These are phyloP conservation scores for Melanerpes formicivorus DNA, from an alignment of 2,113 vertebrate genomes.

Conservation along the genomic window DNA sequence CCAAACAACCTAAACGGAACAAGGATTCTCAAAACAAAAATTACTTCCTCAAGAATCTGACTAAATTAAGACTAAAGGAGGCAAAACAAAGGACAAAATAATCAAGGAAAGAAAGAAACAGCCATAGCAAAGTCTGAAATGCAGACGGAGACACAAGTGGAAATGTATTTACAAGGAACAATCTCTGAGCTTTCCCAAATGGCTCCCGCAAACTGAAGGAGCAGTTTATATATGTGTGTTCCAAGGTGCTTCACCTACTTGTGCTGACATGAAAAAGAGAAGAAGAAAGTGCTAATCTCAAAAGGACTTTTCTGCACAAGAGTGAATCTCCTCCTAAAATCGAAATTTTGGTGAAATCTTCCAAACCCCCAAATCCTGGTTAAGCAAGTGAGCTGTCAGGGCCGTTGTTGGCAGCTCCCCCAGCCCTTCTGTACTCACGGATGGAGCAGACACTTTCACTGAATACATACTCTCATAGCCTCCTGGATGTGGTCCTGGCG, in stretches of 20 bases:
- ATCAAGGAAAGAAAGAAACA: neutral
- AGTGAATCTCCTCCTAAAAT: neutral
- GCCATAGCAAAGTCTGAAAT: neutral
- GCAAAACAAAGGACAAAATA: neutral
- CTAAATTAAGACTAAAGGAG: neutral
- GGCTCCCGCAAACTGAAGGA: neutral
- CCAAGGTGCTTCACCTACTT: neutral
- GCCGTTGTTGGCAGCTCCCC: neutral
- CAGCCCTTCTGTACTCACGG: neutral
- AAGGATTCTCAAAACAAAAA: neutral
- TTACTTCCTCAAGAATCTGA: neutral
- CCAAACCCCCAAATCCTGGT: no score
- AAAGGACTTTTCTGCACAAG: neutral
- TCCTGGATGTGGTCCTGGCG: slow-evolving; percentile 98
- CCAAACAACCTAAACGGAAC: neutral
- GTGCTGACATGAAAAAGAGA: neutral
- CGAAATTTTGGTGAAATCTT: neutral
- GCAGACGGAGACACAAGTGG: neutral
- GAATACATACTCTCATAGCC: slow-evolving; percentile 89
- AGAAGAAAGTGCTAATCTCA: neutral
- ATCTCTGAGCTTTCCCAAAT: neutral
- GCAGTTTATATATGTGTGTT: fast-evolving
- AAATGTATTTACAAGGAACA: neutral
- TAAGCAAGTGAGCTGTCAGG: neutral
- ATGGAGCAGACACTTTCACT: fast-evolving